Conservation (phyloP, 2,797 vertebrate genomes). For the Arvicola amphibius region DNA sequence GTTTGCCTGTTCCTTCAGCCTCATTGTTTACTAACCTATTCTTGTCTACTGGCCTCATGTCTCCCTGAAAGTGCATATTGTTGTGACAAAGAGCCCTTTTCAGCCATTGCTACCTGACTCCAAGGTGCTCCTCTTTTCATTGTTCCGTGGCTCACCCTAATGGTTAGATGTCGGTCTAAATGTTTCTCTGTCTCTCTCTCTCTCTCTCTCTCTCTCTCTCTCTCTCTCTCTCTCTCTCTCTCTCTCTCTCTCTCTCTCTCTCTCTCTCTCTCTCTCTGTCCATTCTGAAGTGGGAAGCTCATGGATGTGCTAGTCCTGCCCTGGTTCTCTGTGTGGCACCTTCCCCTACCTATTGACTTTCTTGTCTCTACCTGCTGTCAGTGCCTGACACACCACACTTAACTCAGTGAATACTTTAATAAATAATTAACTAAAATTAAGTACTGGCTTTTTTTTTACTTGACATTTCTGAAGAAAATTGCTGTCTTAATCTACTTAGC, state of each 20-base stretch:
- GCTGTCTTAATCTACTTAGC: conserved; percentile 44
- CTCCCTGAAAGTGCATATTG: conserved; percentile 36
- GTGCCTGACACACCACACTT: background rate
- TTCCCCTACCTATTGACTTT: conserved; percentile 22
- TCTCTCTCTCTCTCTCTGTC: background rate
- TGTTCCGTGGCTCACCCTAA: background rate
- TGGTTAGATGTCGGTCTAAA: conserved; percentile 19
- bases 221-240: background rate
- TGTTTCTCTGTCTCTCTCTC: background rate
- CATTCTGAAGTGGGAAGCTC: background rate
- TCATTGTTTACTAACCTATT: conserved; percentile 52
- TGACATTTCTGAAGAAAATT: conserved; percentile 47
- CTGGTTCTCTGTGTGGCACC: background rate
- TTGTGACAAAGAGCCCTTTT: conserved; percentile 33
- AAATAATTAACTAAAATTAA: conserved; percentile 52
- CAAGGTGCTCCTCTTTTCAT: background rate
- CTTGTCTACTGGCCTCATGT: background rate
- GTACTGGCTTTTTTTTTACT: conserved; percentile 27
- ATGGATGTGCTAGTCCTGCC: background rate
- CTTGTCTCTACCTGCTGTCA: background rate
- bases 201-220: background rate
- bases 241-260: background rate
- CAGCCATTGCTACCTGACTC: conserved; percentile 35
- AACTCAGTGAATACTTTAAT: conserved; percentile 26
- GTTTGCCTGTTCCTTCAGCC: conserved; percentile 29